Evolutionary conservation across 2,113 vertebrate genomes (phyloP).

Genomic region (Seriola rivoliana): DNA sequence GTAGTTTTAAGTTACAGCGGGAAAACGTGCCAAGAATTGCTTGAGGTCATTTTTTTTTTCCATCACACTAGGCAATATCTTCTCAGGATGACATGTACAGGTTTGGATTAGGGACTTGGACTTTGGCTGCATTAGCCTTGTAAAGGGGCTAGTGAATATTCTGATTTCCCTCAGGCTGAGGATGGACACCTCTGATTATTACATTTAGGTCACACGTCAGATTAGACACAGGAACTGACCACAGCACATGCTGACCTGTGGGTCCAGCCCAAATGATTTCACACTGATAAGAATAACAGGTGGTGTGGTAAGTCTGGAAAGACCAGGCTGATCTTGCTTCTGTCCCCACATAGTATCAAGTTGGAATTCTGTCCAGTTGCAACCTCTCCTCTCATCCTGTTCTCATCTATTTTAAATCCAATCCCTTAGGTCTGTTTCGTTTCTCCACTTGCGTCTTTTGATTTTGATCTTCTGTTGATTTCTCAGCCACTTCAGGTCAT

Average conservation of each 20-base stretch:
- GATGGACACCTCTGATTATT: slow-evolving; percentile 3
- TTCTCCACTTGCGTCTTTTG: neutral
- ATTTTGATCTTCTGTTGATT: neutral
- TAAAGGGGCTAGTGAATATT: slow-evolving; percentile 1
- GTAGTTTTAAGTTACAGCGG: neutral
- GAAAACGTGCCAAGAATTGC: neutral
- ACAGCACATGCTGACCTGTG: slow-evolving; percentile 9
- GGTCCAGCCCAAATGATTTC: neutral
- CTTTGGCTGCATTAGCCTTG: neutral
- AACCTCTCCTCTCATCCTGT: neutral
- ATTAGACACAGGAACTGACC: slow-evolving; percentile 4
- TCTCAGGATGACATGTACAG: neutral
- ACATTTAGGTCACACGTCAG: slow-evolving; percentile 20
- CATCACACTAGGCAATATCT: neutral
- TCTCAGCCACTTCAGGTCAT: neutral
- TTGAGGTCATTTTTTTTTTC: neutral
- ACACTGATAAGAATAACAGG: neutral
- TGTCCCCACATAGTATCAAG: neutral
- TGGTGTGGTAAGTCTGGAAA: neutral
- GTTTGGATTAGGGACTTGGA: neutral
- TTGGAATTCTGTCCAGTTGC: neutral
- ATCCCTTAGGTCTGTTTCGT: neutral
- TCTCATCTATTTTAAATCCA: slow-evolving; percentile 1
- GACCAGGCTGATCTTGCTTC: slow-evolving; percentile 7
- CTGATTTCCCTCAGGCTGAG: slow-evolving; percentile 10